Percentiles rank a stretch among this genome's conserved stretches.
Conservation (phyloP, 1,140 invertebrate genomes). For the Pogonognathellus flavescens region DNA sequence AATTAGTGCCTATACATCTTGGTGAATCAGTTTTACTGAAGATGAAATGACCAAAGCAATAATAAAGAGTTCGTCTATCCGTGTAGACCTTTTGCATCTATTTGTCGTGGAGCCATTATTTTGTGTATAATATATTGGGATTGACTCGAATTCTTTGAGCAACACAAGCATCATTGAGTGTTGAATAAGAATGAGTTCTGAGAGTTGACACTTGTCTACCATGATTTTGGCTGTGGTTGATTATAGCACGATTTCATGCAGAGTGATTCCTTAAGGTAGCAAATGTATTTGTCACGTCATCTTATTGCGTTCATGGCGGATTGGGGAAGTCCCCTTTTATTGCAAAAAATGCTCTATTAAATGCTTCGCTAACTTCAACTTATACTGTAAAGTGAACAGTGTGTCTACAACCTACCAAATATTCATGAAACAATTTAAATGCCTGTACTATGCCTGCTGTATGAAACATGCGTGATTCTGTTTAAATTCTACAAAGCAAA, state of each 20-base stretch:
- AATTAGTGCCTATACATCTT: too few relatives aligned
- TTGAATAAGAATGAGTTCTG: background rate
- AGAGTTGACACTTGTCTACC: background rate
- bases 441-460: background rate
- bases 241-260: slow-evolving; percentile 19
- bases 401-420: too few relatives aligned
- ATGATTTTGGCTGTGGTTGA: background rate
- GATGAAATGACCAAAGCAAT: too few relatives aligned
- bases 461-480: too few relatives aligned
- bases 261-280: background rate
- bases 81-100: background rate
- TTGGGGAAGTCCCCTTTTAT: slow-evolving; percentile 4
- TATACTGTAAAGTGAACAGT: background rate
- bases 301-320: background rate
- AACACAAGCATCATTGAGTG: background rate
- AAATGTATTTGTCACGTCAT: slow-evolving; percentile 18
- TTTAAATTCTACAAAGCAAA: too few relatives aligned
- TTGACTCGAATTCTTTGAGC: background rate
- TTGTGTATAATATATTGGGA: too few relatives aligned
- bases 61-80: background rate
- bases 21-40: too few relatives aligned
- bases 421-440: too few relatives aligned
- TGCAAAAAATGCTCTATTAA: slow-evolving; percentile 29
- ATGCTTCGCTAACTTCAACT: background rate
- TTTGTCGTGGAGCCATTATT: too few relatives aligned